Conservation (phyloP, 2,797 vertebrate genomes). For the Ispidina lecontei region DNA sequence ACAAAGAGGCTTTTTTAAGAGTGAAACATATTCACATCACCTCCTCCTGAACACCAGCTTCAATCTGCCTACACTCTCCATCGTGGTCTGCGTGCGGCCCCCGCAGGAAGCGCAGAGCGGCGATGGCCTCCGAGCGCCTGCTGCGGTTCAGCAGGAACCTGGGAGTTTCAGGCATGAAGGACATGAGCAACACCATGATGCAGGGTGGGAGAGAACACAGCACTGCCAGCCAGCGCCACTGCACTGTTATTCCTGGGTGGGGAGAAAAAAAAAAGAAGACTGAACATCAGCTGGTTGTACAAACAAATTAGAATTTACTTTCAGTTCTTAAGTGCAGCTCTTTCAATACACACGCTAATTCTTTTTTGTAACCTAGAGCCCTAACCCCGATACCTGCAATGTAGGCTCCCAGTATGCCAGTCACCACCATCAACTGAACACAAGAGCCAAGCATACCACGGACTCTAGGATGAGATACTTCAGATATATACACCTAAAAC, state of each 20-base stretch:
- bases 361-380: neutral
- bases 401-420: constrained; percentile 91
- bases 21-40: constrained; percentile 64
- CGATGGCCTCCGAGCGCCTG: constrained; percentile 82
- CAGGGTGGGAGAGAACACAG: constrained; percentile 84
- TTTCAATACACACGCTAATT: neutral
- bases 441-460: constrained; percentile 90
- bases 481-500: constrained; percentile 90
- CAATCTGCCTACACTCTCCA: constrained; percentile 85
- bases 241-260: constrained; percentile 77
- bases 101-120: constrained; percentile 85
- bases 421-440: constrained; percentile 94
- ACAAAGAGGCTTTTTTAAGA: neutral
- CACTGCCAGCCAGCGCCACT: constrained; percentile 93
- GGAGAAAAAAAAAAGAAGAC: neutral
- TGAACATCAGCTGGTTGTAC: neutral
- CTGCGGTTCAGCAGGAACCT: constrained; percentile 86
- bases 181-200: constrained; percentile 87
- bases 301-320: neutral
- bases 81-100: constrained; percentile 82
- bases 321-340: neutral
- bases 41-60: constrained; percentile 77
- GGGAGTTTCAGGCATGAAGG: constrained; percentile 92
- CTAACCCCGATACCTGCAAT: constrained; percentile 81
- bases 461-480: constrained; percentile 88